Conservation (phyloP, 2,797 vertebrate species). For the Xiphorhynchus erythropygius region DNA sequence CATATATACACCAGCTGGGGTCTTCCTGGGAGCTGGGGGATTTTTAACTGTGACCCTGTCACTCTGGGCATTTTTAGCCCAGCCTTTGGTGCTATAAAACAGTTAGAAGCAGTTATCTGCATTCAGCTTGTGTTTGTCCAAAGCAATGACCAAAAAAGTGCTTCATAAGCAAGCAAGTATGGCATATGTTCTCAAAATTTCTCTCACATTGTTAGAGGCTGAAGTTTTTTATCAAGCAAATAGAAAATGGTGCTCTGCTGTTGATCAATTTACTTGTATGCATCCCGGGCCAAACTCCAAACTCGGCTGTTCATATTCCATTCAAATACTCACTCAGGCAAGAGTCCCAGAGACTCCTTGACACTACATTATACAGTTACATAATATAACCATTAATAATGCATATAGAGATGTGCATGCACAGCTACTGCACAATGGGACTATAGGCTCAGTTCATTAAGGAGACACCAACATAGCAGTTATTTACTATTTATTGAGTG, state of each 20-base stretch:
- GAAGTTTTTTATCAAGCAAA: not conserved
- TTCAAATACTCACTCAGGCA: not conserved
- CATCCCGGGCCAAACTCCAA: not conserved
- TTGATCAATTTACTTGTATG: not conserved
- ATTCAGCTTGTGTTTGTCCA: not conserved
- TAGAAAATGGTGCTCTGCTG: not conserved
- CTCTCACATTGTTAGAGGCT: not conserved
- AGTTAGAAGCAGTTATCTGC: not conserved
- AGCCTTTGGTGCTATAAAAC: not conserved
- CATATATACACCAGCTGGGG: not conserved
- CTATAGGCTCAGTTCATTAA: conserved; percentile 2
- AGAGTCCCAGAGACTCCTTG: not conserved
- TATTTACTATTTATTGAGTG: conserved; percentile 38
- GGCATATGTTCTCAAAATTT: not conserved
- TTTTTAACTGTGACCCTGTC: not conserved
- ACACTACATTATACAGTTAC: not conserved
- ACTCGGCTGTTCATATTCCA: not conserved
- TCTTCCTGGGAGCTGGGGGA: not conserved
- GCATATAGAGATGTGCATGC: not conserved
- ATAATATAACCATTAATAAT: conserved; percentile 37
- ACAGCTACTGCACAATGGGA: not conserved
- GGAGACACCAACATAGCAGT: not conserved
- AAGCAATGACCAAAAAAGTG: not conserved
- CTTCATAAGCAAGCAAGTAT: not conserved
- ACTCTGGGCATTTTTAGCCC: not conserved